Percentiles rank a stretch among this genome's conserved stretches.
Conservation (phyloP, 1,140 invertebrate genomes). For the Pygmarrhopalites habei region DNA sequence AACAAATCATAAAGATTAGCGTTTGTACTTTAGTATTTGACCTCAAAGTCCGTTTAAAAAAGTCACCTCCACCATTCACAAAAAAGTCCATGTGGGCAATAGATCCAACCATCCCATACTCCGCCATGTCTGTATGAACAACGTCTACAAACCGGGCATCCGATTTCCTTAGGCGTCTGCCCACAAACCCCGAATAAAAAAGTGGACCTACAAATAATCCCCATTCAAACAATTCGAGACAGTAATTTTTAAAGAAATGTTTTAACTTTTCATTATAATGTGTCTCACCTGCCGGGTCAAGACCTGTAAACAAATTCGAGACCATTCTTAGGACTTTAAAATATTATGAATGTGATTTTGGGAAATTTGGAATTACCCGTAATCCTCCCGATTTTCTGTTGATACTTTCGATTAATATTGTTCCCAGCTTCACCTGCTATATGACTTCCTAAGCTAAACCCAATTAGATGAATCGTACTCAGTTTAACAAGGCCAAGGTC, state of each 20-base stretch:
- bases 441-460: constrained; percentile 14
- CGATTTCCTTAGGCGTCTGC: constrained; percentile 51
- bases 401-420: constrained; percentile 42
- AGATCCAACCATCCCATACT: constrained; percentile 46
- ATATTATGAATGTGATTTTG: no score
- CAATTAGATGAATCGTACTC: constrained; percentile 10
- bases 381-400: constrained; percentile 38
- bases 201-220: constrained; percentile 13
- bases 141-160: constrained; percentile 68
- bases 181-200: not conserved
- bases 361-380: constrained; percentile 13
- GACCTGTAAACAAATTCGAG: not conserved
- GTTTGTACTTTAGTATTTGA: no score
- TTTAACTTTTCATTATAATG: not conserved
- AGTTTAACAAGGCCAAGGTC: not conserved
- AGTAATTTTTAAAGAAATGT: not conserved
- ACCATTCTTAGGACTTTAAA: not conserved
- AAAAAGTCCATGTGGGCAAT: constrained; percentile 67
- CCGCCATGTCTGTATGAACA: constrained; percentile 74
- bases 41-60: no score
- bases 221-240: not conserved
- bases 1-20: no score
- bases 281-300: not conserved
- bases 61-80: constrained; percentile 62
- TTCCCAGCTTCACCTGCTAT: constrained; percentile 1